Base-by-base conservation (phyloP, 2,888 invertebrate species). In the Rugalucina vietnamica region DNA sequence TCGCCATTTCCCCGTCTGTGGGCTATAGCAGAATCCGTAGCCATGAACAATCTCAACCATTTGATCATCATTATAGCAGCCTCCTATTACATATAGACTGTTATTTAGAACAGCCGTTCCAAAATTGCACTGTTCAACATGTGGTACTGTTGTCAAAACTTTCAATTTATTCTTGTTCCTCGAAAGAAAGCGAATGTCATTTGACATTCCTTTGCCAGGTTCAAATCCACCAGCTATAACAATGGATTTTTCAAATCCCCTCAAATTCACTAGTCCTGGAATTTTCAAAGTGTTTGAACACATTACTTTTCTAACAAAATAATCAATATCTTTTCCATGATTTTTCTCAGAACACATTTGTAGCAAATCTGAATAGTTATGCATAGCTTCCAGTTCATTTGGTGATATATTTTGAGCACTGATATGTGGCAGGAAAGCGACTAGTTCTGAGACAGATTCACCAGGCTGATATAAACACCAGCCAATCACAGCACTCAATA, bases 111-210 rank as follows among this genome's bases (percentile, higher is more conserved):
- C 97, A 10, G 96, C 96, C 10, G 96, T 96, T 1, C 97, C 97
- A 94, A 96, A 97, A 93, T 97, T 97, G 93, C 97, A 97, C 93
- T 97, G 97, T 90, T 97, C 97, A 8, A 97, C 96, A 91, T 97
- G 97, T 0, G 97, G 97, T 89, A 97, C 97, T 57, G 96, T 96
- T 2, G 97, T 97, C 37, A 97, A 93, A 88, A 96, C 96, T 88
- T 96, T 96, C 96, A 97, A 97, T 91, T 96, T 96, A 12, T 96
- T 95, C 1, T 93, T 91, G 71, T 96, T 95, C 0, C 96, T 95
- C 81, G 97, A 95, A 88, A 96, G 96, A 93, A 96, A 97, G 57
- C 96, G 96, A 34, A 97, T 96, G 93, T 96, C 96, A 93, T 97
- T 97, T 32, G 97, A 96, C 81, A 97, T 96, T 5, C 97, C 93